Base-by-base conservation (phyloP, 2,888 invertebrate genomes). In the Drosophila atroscutellata region DNA sequence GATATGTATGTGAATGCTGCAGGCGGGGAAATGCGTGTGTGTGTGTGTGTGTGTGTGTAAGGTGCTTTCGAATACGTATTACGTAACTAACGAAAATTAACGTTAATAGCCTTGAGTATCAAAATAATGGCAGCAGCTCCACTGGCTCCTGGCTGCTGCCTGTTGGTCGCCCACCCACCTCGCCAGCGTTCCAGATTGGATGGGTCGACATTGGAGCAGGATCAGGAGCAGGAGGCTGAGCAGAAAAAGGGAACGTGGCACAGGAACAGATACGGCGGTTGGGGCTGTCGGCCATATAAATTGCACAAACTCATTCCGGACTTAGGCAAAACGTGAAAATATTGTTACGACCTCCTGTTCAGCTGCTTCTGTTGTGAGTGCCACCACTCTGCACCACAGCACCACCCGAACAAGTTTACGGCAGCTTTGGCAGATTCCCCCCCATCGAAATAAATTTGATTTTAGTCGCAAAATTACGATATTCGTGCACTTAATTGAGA, bases 301-400 rank as follows among this genome's bases (percentile, higher is more conserved):
- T 85, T 83, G 73, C 80, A 72, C 72, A 85, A 89, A 82, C 83
- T 77, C 90, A 87, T 89, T 89, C 88, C 86, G 81, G 88, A 86
- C 90, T 89, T 87, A 88, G 89, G 86, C 81, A 83, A 87, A 89
- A 87, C 88, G 86, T 85, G 84, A 89, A 91, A 91, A 91, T 91
- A 91, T 90, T 90, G 90, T 89, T 89, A 91, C 73, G 91, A 90
- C 90, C 89, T 88, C 76, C 72, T 70, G 36, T 51, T 70, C 30
- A 51, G 49, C 49, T 49, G 47, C 57, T 69, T 26, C 52, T 67
- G 28, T 26, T 57, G 45, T 39, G 39, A 15, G 30, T 24, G 9
- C 28, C 39, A 32, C 34, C n/a, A 2, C 9, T 6, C 51, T 1
- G 13, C 28, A 7, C 13, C 9, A n/a, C 28, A n/a, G n/a, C 18